Conservation (phyloP, 2,797 vertebrate species). For the Lutjanus argentimaculatus region DNA sequence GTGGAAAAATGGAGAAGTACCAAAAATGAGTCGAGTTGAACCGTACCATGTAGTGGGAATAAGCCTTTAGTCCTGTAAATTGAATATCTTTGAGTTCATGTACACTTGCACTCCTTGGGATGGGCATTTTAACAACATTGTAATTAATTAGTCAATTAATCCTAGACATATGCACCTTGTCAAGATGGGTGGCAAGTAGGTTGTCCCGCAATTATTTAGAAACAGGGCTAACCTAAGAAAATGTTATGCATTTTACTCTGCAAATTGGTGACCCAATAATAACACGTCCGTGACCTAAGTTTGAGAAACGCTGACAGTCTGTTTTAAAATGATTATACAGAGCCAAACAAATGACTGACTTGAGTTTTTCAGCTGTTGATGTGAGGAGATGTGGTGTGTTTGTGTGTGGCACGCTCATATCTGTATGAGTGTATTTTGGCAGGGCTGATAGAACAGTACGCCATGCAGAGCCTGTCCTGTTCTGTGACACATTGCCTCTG, state of each 20-base stretch:
- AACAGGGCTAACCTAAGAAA: no score
- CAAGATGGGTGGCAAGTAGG: neutral
- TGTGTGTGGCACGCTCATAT: slow-evolving; percentile 1
- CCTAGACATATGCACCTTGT: neutral
- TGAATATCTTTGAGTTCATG: neutral
- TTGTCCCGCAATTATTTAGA: no score
- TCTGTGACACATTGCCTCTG: slow-evolving; percentile 65
- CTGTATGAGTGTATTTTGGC: slow-evolving; percentile 50
- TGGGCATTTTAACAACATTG: neutral
- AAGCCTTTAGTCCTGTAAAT: no score
- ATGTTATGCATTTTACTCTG: no score
- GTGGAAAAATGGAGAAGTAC: no score
- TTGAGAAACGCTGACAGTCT: neutral
- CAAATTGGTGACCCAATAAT: no score
- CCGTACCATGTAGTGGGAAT: no score
- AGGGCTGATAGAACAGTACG: slow-evolving; percentile 40
- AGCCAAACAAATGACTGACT: slow-evolving; percentile 2
- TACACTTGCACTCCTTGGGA: neutral
- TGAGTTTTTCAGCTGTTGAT: slow-evolving; percentile 10
- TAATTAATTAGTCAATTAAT: neutral
- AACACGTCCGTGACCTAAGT: no score
- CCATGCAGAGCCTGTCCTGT: slow-evolving; percentile 53
- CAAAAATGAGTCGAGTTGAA: no score
- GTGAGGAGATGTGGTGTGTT: slow-evolving; percentile 21
- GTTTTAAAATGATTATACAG: neutral